phyloP scores from a whole-genome alignment of 1,140 invertebrate genomes.

The Onthophagus taurus region DNA sequence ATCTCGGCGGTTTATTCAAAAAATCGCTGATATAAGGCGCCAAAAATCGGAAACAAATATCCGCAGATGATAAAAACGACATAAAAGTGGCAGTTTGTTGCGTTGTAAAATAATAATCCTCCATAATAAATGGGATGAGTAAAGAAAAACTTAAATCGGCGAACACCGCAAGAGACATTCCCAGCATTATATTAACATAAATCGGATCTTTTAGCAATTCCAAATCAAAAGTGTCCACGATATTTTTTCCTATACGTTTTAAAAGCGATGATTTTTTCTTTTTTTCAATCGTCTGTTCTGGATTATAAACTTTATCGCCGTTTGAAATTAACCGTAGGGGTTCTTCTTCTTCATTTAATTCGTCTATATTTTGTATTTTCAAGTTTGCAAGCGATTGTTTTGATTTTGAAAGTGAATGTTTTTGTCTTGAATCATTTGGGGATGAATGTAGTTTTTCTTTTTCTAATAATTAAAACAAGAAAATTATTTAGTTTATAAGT shows the following conservation, averaged over 20 bases:
- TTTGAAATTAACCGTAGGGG: not conserved
- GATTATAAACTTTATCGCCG: slow-evolving; percentile 6
- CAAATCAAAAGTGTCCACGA: slow-evolving; percentile 8
- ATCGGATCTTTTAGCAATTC: slow-evolving; percentile 52
- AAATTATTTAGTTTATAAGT: no score
- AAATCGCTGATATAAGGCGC: slow-evolving; percentile 49
- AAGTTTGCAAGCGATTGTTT: not conserved
- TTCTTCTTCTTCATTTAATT: not conserved
- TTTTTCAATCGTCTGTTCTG: slow-evolving; percentile 4
- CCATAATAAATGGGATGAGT: slow-evolving; percentile 56
- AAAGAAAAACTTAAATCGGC: slow-evolving; percentile 61
- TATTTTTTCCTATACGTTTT: not conserved
- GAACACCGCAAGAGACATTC: slow-evolving; percentile 56
- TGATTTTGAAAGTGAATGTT: not conserved
- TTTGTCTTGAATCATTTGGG: no score
- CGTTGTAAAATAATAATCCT: slow-evolving; percentile 48
- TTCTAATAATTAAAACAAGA: no score
- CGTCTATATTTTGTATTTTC: not conserved
- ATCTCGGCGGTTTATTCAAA: slow-evolving; percentile 31
- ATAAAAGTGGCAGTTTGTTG: slow-evolving; percentile 49
- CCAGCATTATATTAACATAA: slow-evolving; percentile 56
- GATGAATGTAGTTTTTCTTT: slow-evolving; percentile 1
- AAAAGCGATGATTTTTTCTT: slow-evolving; percentile 17
- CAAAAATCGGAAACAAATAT: slow-evolving; percentile 50
- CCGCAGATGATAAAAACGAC: slow-evolving; percentile 48